A percentile compares a stretch with the other conserved stretches of the same genome.
Conservation (phyloP, 2,113 vertebrate species). For the Sorex fumeus region DNA sequence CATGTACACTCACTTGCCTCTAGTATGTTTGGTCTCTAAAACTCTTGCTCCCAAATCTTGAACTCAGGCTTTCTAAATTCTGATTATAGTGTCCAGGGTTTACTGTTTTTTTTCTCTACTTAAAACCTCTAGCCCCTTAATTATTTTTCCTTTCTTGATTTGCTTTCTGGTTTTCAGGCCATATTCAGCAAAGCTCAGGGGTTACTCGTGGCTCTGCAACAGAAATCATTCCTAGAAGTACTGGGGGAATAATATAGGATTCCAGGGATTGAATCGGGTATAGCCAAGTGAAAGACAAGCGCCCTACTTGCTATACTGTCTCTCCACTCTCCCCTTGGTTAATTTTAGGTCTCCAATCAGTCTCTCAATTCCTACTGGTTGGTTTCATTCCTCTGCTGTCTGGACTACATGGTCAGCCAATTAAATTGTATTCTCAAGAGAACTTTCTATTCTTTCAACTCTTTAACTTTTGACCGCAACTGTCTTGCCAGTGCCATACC, state of each 20-base stretch:
- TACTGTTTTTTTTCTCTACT: background rate
- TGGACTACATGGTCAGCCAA: background rate
- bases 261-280: no score
- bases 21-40: background rate
- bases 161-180: no score
- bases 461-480: slow-evolving; percentile 50
- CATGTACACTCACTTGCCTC: background rate
- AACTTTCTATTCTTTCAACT: slow-evolving; percentile 19
- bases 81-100: background rate
- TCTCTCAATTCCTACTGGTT: background rate
- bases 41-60: background rate
- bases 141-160: background rate
- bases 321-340: no score
- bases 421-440: slow-evolving; percentile 16
- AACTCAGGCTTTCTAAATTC: background rate
- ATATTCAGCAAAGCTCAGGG: no score
- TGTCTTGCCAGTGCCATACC: background rate
- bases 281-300: no score
- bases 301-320: no score
- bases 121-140: background rate
- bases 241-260: no score
- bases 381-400: background rate
- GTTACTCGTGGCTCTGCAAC: no score
- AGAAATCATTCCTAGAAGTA: no score
- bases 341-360: background rate